Evolutionary conservation across 2,797 vertebrate genomes (phyloP).

Genomic region (Eulemur coronatus): DNA sequence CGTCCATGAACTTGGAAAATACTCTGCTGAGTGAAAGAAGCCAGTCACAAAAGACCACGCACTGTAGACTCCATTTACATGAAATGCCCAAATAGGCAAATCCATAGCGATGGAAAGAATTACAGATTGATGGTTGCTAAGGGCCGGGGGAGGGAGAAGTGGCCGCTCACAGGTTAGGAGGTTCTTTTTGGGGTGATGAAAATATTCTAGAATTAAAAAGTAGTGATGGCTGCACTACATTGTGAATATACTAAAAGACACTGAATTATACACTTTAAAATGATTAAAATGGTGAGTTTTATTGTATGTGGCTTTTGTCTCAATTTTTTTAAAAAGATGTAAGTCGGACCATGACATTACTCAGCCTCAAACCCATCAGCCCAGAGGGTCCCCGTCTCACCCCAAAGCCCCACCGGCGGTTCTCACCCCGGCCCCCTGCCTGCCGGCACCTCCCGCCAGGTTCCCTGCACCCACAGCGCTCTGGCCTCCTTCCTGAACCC

Average conservation of each 20-base stretch:
- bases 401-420: not conserved
- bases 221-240: not conserved
- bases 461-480: fast-evolving
- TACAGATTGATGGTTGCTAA: fast-evolving
- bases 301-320: not conserved
- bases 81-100: not conserved
- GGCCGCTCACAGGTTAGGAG: not conserved
- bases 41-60: not conserved
- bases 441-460: not conserved
- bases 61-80: fast-evolving
- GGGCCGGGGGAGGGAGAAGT: too few species aligned
- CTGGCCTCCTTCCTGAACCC: not conserved
- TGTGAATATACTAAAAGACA: not conserved
- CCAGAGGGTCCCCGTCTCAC: too few species aligned
- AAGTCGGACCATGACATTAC: not conserved
- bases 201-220: not conserved
- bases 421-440: not conserved
- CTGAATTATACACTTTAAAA: not conserved
- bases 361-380: not conserved
- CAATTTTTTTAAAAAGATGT: not conserved
- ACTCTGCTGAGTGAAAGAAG: not conserved
- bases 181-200: not conserved
- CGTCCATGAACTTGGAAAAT: fast-evolving
- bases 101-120: too few species aligned
- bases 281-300: not conserved